These are phyloP conservation scores for Vulpes ferrilata DNA, from an alignment of 2,113 vertebrate species.

Conservation along the genomic window DNA sequence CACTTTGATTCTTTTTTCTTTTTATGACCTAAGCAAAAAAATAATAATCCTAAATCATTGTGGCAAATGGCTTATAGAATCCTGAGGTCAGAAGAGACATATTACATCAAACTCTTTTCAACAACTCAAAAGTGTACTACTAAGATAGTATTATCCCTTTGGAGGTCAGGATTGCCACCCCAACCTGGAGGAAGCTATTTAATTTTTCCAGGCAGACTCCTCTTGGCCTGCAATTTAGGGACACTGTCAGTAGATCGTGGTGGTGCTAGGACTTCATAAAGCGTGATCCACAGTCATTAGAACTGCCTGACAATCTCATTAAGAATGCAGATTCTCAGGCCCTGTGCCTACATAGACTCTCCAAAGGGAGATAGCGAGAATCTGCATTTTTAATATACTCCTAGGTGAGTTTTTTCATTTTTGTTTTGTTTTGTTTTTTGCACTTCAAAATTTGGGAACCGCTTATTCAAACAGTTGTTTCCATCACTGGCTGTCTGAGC, in stretches of 20 bases:
- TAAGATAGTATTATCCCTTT: neutral
- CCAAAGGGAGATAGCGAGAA: neutral
- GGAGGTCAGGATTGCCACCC: neutral
- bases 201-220: neutral
- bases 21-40: neutral
- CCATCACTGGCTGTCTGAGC: neutral
- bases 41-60: slow-evolving; percentile 40
- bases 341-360: neutral
- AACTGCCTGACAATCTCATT: neutral
- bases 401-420: neutral
- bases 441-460: neutral
- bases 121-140: neutral
- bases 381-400: neutral
- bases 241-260: neutral
- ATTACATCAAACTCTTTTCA: neutral
- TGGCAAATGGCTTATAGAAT: neutral
- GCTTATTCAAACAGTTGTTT: neutral
- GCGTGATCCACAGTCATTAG: neutral
- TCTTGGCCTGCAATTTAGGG: neutral
- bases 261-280: neutral
- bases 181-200: neutral
- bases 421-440: neutral
- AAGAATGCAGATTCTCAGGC: neutral
- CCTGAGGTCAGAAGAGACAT: neutral
- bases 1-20: neutral